Evolutionary conservation across 1,140 invertebrate genomes (phyloP), one percentile per base, ranked within the genome.

Genomic region (Gonatopus flavifemur): DNA sequence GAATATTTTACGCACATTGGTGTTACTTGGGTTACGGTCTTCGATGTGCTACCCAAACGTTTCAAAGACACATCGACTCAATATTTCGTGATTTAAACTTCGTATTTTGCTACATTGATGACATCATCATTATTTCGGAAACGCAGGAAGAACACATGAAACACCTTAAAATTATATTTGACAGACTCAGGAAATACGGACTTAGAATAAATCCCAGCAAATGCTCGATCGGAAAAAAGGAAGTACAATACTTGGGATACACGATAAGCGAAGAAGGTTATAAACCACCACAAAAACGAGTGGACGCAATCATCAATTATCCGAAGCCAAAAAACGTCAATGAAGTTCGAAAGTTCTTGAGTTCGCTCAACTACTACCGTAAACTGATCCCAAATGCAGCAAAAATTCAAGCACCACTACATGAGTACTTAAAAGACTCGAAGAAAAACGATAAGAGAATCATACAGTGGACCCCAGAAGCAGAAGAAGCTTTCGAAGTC

Each of bases 21-120:
- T n/a, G n/a, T n/a, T n/a, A n/a, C n/a, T n/a, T n/a, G n/a, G n/a
- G n/a, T n/a, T n/a, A n/a, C n/a, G n/a, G 79, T 16, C 55, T 81
- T 6, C 51, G 52, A n/a, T 78, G 78, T 55, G 74, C 76, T 10
- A 62, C 68, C 3, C 69, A 77, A 24, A 71, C 72, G 0, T 79
- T 81, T 49, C 71, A 78, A 51, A 44, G 78, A 8, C 53, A 73
- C 5, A 80, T 82, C 49, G 15, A 64, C 25, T 22, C 50, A 52
- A 28, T 49, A 20, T 9, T 56, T 30, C 19, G 41, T 16, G 62
- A 24, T n/a, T 55, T 69, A 7, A 58, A 67, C 43, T 69, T 63
- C 30, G 21, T 3, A 9, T 61, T 41, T 16, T 7, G 16, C 9
- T 63, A 51, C 40, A 35, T 60, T 6, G 58, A 62, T 16, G 52